phyloP scores from a whole-genome alignment of 2,888 invertebrate species.

The Synanthedon tipuliformis region DNA sequence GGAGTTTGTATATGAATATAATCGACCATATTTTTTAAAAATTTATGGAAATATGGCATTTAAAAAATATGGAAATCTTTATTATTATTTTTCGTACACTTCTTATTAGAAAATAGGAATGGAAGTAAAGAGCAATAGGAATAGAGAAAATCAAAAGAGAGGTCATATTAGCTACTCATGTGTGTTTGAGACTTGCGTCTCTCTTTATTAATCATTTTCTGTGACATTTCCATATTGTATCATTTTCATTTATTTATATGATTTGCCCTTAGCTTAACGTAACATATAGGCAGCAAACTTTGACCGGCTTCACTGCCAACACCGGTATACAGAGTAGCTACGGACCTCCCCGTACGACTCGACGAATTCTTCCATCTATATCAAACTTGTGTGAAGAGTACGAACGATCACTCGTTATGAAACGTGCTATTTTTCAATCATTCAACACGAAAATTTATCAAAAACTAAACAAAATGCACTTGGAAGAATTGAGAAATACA shows the following conservation, averaged over 20 bases:
- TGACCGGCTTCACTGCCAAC: constrained; percentile 54
- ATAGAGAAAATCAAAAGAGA: constrained; percentile 32
- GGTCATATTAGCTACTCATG: constrained; percentile 62
- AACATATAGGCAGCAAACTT: constrained; percentile 48
- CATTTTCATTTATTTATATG: constrained; percentile 49
- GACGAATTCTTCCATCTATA: neutral
- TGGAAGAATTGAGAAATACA: too few species aligned
- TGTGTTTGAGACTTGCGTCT: constrained; percentile 57
- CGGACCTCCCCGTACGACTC: constrained; percentile 41
- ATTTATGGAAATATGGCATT: too few species aligned
- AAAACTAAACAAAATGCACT: too few species aligned
- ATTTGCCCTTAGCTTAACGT: constrained; percentile 52
- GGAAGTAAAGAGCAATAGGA: too few species aligned
- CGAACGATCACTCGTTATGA: too few species aligned
- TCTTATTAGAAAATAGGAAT: too few species aligned
- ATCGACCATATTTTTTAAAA: too few species aligned
- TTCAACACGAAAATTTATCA: too few species aligned
- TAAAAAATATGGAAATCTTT: too few species aligned
- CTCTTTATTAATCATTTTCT: constrained; percentile 55
- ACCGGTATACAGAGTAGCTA: constrained; percentile 62
- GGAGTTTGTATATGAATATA: too few species aligned
- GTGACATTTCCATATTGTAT: constrained; percentile 47
- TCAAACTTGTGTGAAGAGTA: neutral
- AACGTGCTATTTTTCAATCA: too few species aligned
- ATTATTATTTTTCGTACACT: too few species aligned